Percentiles rank a stretch among this genome's conserved stretches.
Evolutionary conservation across 2,888 invertebrate species (phyloP).

Genomic region (Thereva nobilitata): DNA sequence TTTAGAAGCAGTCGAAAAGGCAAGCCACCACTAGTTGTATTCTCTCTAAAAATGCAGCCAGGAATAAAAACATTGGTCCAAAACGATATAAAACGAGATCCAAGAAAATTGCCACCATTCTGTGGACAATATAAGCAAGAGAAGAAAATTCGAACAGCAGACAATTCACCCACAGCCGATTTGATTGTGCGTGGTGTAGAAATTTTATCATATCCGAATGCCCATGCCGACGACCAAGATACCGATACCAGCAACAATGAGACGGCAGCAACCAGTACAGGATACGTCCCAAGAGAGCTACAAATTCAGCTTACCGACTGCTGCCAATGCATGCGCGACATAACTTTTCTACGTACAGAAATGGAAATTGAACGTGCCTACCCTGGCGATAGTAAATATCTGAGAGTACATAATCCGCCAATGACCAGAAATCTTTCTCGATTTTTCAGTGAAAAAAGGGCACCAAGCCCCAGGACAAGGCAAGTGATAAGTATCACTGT

Average conservation of each 20-base stretch:
- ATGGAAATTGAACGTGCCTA: background rate
- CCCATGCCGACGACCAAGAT: background rate
- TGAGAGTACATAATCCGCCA: no score
- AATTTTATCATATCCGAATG: constrained; percentile 8
- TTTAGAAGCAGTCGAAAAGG: constrained; percentile 28
- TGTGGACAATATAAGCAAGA: constrained; percentile 39
- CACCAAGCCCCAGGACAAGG: constrained; percentile 37
- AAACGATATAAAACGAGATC: constrained; percentile 36
- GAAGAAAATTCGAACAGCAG: constrained; percentile 10
- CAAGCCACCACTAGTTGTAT: constrained; percentile 35
- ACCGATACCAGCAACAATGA: background rate
- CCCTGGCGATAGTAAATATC: no score
- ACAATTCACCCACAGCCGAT: constrained; percentile 13
- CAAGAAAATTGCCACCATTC: constrained; percentile 38
- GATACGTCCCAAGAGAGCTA: constrained; percentile 29
- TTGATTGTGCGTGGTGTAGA: constrained; percentile 37
- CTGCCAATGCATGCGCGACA: constrained; percentile 39
- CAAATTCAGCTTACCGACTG: constrained; percentile 41
- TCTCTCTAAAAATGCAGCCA: constrained; percentile 38
- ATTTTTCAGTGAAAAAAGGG: constrained; percentile 6
- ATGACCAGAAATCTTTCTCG: background rate
- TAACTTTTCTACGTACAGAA: constrained; percentile 6
- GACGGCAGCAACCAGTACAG: background rate
- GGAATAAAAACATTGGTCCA: constrained; percentile 39
- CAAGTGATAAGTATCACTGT: constrained; percentile 40